Conservation (phyloP, 2,113 vertebrate species). For the Caranx melampygus region DNA sequence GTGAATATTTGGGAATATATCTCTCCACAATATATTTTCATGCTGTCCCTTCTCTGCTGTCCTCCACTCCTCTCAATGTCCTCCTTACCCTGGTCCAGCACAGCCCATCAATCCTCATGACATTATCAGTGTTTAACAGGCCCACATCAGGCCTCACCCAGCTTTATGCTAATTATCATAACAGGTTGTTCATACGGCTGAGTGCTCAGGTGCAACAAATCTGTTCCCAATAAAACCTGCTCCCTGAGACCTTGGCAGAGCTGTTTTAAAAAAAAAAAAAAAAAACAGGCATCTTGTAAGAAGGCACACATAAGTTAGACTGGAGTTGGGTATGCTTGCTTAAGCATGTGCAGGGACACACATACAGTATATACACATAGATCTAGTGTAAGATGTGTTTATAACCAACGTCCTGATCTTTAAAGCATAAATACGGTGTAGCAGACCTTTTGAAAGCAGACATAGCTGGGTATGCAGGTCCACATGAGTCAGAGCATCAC, state of each 20-base stretch:
- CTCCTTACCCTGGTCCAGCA: conserved; percentile 54
- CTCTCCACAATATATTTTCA: too few species aligned
- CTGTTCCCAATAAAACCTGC: conserved; percentile 51
- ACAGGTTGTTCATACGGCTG: conserved; percentile 60
- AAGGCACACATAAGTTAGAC: conserved; percentile 1
- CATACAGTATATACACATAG: not conserved
- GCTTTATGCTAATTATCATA: conserved; percentile 73
- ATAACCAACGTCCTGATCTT: not conserved
- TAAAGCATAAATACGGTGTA: conserved; percentile 2
- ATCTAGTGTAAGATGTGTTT: not conserved
- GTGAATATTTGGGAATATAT: too few species aligned
- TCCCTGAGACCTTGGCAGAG: conserved; percentile 37
- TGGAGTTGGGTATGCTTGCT: too few species aligned
- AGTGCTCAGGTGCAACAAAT: conserved; percentile 52
- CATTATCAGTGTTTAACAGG: conserved; percentile 75
- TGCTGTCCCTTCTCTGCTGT: conserved; percentile 38
- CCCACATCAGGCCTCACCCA: conserved; percentile 58
- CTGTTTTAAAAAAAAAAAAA: not conserved
- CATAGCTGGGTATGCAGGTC: not conserved
- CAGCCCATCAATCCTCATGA: conserved; percentile 71
- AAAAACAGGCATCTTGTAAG: conserved; percentile 22
- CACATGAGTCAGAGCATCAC: conserved; percentile 2
- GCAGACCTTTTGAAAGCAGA: not conserved
- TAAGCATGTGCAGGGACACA: not conserved
- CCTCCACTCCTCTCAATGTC: conserved; percentile 47